These are phyloP conservation scores for Rotaria magnacalcarata DNA, from an alignment of 2,888 invertebrate species.

Conservation along the genomic window DNA sequence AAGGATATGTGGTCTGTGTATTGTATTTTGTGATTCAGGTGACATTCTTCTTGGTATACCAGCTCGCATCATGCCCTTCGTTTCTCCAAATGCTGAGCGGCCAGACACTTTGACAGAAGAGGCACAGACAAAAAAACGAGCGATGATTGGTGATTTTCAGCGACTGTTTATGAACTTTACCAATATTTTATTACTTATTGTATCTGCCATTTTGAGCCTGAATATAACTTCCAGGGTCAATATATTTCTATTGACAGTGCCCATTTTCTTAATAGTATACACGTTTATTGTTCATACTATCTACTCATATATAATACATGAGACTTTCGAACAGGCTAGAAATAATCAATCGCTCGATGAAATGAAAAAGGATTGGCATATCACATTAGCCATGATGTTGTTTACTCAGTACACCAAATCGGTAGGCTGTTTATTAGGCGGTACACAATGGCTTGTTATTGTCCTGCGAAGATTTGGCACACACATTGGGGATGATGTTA, in stretches of 20 bases:
- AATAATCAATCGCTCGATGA: too few relatives aligned
- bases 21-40: too few relatives aligned
- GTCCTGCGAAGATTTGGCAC: not conserved
- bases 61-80: not conserved
- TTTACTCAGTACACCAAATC: not conserved
- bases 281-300: not conserved
- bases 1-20: too few relatives aligned
- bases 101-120: too few relatives aligned
- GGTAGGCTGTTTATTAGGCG: not conserved
- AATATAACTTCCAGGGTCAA: not conserved
- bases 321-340: too few relatives aligned
- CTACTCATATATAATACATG: not conserved
- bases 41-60: conserved; percentile 9
- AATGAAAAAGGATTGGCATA: not conserved
- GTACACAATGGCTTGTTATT: not conserved
- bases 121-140: not conserved
- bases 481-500: not conserved
- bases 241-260: not conserved
- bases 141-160: not conserved
- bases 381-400: not conserved
- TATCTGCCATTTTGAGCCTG: too few relatives aligned
- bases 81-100: not conserved
- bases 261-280: not conserved
- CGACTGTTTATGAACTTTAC: not conserved
- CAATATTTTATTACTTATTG: not conserved